These are phyloP conservation scores for Leuciscus idus DNA, from an alignment of 2,113 vertebrate species.

Conservation along the genomic window DNA sequence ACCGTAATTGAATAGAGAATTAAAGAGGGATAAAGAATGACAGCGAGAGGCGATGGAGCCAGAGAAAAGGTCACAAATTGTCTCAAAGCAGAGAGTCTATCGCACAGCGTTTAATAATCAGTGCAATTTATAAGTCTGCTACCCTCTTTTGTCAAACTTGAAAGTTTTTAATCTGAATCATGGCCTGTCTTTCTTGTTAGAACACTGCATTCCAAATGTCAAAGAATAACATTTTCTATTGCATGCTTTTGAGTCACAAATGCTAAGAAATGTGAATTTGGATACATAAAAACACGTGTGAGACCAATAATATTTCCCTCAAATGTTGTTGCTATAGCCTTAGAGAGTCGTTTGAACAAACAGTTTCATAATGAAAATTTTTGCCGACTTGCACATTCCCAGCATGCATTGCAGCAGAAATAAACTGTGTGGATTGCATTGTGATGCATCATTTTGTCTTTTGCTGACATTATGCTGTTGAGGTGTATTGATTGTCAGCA, in stretches of 20 bases:
- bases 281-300: not conserved
- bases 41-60: constrained; percentile 1
- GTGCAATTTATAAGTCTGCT: constrained; percentile 14
- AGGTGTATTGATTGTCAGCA: constrained; percentile 5
- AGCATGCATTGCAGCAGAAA: not conserved
- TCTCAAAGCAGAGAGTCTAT: not conserved
- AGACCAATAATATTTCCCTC: not conserved
- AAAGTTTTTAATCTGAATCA: constrained; percentile 8
- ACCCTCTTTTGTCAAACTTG: not conserved
- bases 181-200: not conserved
- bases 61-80: constrained; percentile 37
- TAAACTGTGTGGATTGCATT: not conserved
- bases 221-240: not conserved
- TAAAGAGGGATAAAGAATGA: constrained; percentile 29
- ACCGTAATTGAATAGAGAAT: constrained; percentile 36
- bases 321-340: not conserved
- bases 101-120: constrained; percentile 22
- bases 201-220: not conserved
- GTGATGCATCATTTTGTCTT: not conserved
- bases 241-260: not conserved
- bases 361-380: not conserved
- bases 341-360: not conserved
- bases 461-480: not conserved
- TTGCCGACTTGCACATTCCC: not conserved
- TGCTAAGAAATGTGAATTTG: not conserved